Conservation (phyloP, 1,140 invertebrate species). For the Leptonema lineaticorne region DNA sequence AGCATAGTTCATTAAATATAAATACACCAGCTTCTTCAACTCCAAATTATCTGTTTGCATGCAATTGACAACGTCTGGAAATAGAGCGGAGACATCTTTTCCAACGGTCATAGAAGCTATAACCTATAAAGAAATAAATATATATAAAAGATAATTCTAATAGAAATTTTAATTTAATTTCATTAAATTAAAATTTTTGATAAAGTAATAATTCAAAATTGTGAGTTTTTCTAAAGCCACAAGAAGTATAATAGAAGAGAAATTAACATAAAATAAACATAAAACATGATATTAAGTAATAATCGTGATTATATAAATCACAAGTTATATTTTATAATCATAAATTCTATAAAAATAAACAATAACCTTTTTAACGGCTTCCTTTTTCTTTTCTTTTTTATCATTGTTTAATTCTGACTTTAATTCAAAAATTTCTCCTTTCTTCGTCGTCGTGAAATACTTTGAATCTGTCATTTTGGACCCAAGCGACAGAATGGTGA, state of each 20-base stretch:
- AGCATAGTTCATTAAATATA: slow-evolving; percentile 99
- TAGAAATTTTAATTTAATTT: no score
- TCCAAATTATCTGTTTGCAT: slow-evolving; percentile 99
- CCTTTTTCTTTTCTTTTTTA: slow-evolving; percentile 99
- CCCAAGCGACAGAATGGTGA: no score
- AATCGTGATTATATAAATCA: not conserved
- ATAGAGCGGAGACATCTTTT: slow-evolving; percentile 92
- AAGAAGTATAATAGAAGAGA: no score
- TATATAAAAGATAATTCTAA: not conserved
- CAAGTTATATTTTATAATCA: not conserved
- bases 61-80: slow-evolving; percentile 99
- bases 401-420: slow-evolving; percentile 99
- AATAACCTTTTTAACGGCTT: slow-evolving; percentile 95
- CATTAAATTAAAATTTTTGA: no score
- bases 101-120: slow-evolving; percentile 99
- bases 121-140: slow-evolving; percentile 61
- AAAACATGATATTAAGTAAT: not conserved
- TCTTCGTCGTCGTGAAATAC: slow-evolving; percentile 99
- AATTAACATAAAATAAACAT: no score
- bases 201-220: no score
- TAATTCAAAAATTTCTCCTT: slow-evolving; percentile 98
- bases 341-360: not conserved
- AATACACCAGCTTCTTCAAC: slow-evolving; percentile 97
- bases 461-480: slow-evolving; percentile 98
- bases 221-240: no score